Evolutionary conservation across 1,140 invertebrate genomes (phyloP), one percentile per base, ranked within the genome.

Genomic region (Leptopilina boulardi): DNA sequence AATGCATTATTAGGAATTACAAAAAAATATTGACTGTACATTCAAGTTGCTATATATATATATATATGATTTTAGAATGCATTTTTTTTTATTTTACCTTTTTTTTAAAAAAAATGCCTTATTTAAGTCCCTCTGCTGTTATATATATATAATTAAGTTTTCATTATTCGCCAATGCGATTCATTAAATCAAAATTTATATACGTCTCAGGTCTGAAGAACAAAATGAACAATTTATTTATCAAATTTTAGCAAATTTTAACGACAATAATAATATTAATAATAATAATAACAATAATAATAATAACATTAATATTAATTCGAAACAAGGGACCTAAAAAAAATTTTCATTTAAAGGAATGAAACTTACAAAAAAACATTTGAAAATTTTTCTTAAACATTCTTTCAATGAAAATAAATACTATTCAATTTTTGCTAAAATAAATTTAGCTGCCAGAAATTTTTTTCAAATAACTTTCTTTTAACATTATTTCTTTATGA

Each of bases 1-100:
- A 87, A 78, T 85, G 82, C 82, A 86, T 87, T 83, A 87, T 81
- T 88, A 88, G 82, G 79, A 83, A 79, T 82, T 85, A 85, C 77
- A 80, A 59, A 81, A 38, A 38, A 38, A 54, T 66, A 66, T 66
- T 66, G 59, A 66, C 59, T 26, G 34, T 38, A 66, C 59, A 66
- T 23, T 66, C 56, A 66, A 51, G 47, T 18, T 51, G 21, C 59
- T 66, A 38, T 9, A 38, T n/a, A n/a, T n/a, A n/a, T n/a, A n/a
- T n/a, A n/a, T n/a, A n/a, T n/a, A 30, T 66, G 11, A 34, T 66
- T 66, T 66, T 26, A 30, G 59, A 34, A 30, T 34, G 59, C 59
- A 66, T 66, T 66, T 30, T 34, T 66, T 8, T 26, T 30, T 30
- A 34, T 30, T 66, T 5, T 30, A 9, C 8, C 6, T 26, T 30